Evolutionary conservation across 2,113 vertebrate species (phyloP).

Genomic region (Poecilia latipinna): DNA sequence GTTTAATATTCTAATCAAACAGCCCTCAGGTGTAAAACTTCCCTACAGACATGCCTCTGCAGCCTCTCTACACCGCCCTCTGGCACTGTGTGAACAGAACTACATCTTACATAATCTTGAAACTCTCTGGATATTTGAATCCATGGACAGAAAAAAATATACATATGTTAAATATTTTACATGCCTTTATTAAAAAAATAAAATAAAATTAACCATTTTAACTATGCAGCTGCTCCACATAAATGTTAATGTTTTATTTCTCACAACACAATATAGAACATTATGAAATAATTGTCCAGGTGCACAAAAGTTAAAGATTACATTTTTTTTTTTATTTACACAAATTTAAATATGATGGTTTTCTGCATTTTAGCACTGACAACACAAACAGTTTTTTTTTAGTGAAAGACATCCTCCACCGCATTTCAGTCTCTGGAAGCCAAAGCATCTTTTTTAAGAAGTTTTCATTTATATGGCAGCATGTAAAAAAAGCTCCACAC

Average conservation of each 20-base stretch:
- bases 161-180: not conserved
- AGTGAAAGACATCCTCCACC: not conserved
- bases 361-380: not conserved
- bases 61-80: conserved; percentile 55
- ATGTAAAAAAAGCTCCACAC: conserved; percentile 62
- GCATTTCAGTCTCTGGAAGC: not conserved
- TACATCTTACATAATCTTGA: conserved; percentile 19
- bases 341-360: not conserved
- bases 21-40: conserved; percentile 5
- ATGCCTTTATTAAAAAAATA: not conserved
- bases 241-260: not conserved
- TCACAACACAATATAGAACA: not conserved
- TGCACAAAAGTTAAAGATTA: not conserved
- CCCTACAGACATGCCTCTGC: not conserved
- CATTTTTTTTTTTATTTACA: not conserved
- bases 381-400: not conserved
- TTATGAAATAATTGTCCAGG: not conserved
- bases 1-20: conserved; percentile 15
- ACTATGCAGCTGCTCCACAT: not conserved
- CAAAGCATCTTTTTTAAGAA: not conserved
- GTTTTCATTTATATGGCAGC: conserved; percentile 55
- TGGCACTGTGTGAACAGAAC: conserved; percentile 37
- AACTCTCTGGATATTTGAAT: not conserved
- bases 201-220: not conserved
- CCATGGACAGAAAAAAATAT: not conserved